Conservation (phyloP, 2,888 invertebrate genomes). For the Orthonychiurus folsomi region DNA sequence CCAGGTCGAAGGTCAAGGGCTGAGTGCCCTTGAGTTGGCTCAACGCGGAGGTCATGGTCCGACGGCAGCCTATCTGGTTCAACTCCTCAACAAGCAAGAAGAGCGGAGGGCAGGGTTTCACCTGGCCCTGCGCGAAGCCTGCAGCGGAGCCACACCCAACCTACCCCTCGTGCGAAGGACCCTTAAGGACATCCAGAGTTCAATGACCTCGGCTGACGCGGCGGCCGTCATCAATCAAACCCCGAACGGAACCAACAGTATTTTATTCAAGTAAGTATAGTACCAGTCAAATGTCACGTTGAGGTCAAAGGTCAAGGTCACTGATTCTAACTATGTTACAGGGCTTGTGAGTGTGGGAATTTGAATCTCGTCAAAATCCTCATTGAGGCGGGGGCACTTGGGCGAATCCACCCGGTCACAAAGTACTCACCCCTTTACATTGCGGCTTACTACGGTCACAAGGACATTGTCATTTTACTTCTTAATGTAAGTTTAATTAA, state of each 20-base stretch:
- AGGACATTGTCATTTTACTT: slow-evolving; percentile 64
- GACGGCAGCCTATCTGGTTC: slow-evolving; percentile 33
- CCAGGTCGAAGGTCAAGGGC: slow-evolving; percentile 57
- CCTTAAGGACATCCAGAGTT: background rate
- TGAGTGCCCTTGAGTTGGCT: slow-evolving; percentile 63
- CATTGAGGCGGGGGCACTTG: slow-evolving; percentile 74
- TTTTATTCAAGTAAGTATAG: slow-evolving; percentile 69
- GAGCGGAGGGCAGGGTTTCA: slow-evolving; percentile 64
- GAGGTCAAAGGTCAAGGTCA: background rate
- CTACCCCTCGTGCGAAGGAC: slow-evolving; percentile 41
- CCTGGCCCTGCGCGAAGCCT: slow-evolving; percentile 65
- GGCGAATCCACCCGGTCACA: slow-evolving; percentile 78
- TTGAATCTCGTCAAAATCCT: slow-evolving; percentile 66
- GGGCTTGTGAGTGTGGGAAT: slow-evolving; percentile 73
- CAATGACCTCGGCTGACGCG: slow-evolving; percentile 50
- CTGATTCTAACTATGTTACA: slow-evolving; percentile 1
- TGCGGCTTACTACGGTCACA: slow-evolving; percentile 75
- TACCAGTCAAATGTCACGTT: background rate
- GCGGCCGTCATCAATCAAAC: slow-evolving; percentile 70
- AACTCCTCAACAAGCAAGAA: slow-evolving; percentile 58
- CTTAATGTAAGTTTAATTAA: slow-evolving; percentile 54
- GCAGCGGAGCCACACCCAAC: slow-evolving; percentile 55
- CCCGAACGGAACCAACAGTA: slow-evolving; percentile 75
- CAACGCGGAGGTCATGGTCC: slow-evolving; percentile 56
- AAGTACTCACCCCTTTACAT: slow-evolving; percentile 87